Conservation (phyloP, 2,888 invertebrate genomes). For the Leucophenga montana region DNA sequence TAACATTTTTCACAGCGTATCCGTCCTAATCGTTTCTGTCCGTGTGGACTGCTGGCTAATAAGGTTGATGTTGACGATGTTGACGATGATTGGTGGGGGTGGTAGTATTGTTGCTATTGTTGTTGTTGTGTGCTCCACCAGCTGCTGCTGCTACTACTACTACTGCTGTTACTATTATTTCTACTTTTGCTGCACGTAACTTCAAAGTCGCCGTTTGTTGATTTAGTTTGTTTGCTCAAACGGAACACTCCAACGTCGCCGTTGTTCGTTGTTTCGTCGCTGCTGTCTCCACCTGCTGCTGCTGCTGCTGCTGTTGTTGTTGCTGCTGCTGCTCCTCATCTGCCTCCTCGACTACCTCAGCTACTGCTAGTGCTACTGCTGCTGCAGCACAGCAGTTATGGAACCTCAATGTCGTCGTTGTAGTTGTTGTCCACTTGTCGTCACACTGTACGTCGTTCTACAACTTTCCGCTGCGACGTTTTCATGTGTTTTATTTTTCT, state of each 20-base stretch:
- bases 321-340: conserved; percentile 42
- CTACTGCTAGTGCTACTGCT: conserved; percentile 42
- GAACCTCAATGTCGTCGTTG: conserved; percentile 59
- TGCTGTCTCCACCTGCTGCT: conserved; percentile 19
- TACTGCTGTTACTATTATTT: conserved; percentile 28
- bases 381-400: conserved; percentile 54
- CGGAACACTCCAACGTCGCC: conserved; percentile 25
- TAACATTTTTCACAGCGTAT: conserved; percentile 52
- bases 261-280: not conserved
- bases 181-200: not conserved
- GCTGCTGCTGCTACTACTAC: conserved; percentile 33
- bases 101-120: conserved; percentile 11
- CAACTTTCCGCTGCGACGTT: conserved; percentile 3
- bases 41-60: no score
- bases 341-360: conserved; percentile 26
- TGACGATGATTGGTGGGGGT: no score
- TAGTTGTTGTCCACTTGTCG: conserved; percentile 25
- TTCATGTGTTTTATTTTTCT: conserved; percentile 38
- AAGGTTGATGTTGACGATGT: no score
- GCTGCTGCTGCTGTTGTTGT: conserved; percentile 36
- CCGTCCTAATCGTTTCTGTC: no score
- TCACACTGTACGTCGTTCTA: conserved; percentile 32
- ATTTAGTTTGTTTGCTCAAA: conserved; percentile 23
- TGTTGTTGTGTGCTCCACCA: conserved; percentile 49
- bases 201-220: conserved; percentile 3